Base-by-base conservation (phyloP, 37 sponge, comb jelly and placozoan species). In the Beroe forskalii region DNA sequence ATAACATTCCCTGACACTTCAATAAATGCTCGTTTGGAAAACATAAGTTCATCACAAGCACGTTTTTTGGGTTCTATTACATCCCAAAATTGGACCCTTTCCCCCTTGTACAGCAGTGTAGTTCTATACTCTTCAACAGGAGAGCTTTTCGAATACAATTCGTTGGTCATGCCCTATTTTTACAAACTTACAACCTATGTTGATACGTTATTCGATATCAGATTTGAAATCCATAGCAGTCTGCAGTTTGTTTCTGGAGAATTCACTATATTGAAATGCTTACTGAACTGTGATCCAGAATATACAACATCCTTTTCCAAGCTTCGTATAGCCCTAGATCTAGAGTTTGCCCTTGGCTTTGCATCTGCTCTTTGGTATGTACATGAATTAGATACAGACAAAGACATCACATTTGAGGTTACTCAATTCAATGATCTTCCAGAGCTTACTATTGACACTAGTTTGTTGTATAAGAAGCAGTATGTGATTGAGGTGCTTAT, bases 201-300 rank as follows among this genome's bases (percentile, higher is more conserved):
- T 69, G 39, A 31, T 37, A 69, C 72, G 1, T 33, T 2, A 28
- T 27, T 33, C 39, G 32, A 69, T 9, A 36, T 69, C 6, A 36
- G 19, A 36, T 69, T 69, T 32, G 32, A 33, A 8, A 69, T 32
- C 19, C 32, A 14, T 36, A 14, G 33, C 32, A 32, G 12, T 6
- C 12, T 69, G 2, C 19, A 69, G 72, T 69, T 32, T 69, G 38
- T 69, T 17, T 69, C 72, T 32, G 72, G 32, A 19, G 72, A 35
- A 33, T 69, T 69, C 32, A 35, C 38, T 19, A 32, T 69, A 32
- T 32, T 69, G 33, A 69, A 33, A 36, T 69, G 72, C 72, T 17
- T 35, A 3, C 38, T 31, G 1, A 69, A 69, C 72, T 69, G 72
- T 69, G 72, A 69, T 17, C 72, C 72, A 69, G 27, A 27, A 8